These are phyloP conservation scores for Pseudomyrmex sp. DNA, from an alignment of 1,140 invertebrate species.

Conservation along the genomic window DNA sequence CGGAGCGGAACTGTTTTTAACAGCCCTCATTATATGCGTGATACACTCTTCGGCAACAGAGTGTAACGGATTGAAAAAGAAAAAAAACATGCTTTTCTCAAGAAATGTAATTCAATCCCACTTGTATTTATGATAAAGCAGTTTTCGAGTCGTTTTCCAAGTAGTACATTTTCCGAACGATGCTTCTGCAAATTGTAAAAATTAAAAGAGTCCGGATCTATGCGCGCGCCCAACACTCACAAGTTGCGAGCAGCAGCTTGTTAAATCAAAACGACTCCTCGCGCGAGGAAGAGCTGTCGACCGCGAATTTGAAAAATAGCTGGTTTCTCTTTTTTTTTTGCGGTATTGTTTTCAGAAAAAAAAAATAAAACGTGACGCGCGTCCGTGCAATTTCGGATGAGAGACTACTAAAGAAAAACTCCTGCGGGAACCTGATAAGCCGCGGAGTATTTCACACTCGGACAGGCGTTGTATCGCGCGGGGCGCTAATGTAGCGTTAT, in stretches of 20 bases:
- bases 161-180: background rate
- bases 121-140: background rate
- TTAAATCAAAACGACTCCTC: background rate
- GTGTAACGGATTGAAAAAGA: slow-evolving; percentile 34
- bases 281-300: background rate
- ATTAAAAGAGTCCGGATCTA: background rate
- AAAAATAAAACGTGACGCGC: background rate
- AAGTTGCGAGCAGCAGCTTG: background rate
- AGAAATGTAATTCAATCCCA: slow-evolving; percentile 18
- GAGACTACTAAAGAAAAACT: slow-evolving; percentile 74
- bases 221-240: background rate
- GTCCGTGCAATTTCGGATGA: slow-evolving; percentile 31
- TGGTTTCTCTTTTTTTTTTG: background rate
- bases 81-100: background rate
- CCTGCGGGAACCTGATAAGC: slow-evolving; percentile 82
- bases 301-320: slow-evolving; percentile 13
- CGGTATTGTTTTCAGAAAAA: slow-evolving; percentile 15
- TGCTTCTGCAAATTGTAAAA: background rate
- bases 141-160: slow-evolving; percentile 10
- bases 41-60: slow-evolving; percentile 22
- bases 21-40: slow-evolving; percentile 27
- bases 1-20: slow-evolving; percentile 57
- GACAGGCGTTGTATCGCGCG: slow-evolving; percentile 79
- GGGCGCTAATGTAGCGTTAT: slow-evolving; percentile 84
- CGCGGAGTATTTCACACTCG: slow-evolving; percentile 85